Percentiles rank a stretch among this genome's conserved stretches.
These are phyloP conservation scores for Solen grandis DNA, from an alignment of 1,140 invertebrate species.

Conservation along the genomic window DNA sequence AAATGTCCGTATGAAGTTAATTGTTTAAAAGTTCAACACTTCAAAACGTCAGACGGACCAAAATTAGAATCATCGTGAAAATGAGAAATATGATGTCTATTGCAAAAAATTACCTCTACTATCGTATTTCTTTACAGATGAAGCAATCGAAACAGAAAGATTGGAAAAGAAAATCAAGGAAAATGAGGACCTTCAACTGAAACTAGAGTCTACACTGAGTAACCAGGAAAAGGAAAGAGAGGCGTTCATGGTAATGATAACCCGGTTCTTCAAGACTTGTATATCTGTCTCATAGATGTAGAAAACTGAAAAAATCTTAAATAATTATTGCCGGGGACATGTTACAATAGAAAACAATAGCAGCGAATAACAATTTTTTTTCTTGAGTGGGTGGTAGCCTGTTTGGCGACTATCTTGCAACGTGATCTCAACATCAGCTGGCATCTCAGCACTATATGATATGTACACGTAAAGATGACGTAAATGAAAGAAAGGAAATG, in stretches of 20 bases:
- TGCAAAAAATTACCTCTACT: too few relatives aligned
- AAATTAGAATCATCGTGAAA: too few relatives aligned
- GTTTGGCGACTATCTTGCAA: neutral
- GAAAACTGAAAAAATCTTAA: neutral
- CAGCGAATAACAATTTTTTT: neutral
- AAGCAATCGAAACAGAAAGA: conserved; percentile 12
- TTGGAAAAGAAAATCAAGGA: conserved; percentile 21
- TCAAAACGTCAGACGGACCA: too few relatives aligned
- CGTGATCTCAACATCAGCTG: neutral
- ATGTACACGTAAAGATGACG: too few relatives aligned
- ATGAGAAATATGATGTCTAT: too few relatives aligned
- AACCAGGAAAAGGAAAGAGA: conserved; percentile 39
- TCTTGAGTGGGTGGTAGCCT: neutral
- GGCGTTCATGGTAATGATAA: conserved; percentile 41
- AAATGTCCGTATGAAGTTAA: too few relatives aligned
- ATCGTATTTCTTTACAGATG: conserved; percentile 6
- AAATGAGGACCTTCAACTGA: conserved; percentile 26
- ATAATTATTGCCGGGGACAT: neutral
- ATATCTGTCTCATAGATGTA: neutral
- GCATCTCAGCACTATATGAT: too few relatives aligned
- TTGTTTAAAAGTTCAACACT: too few relatives aligned
- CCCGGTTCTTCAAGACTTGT: neutral
- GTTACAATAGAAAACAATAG: neutral
- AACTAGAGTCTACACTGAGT: conserved; percentile 39
- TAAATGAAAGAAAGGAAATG: too few relatives aligned